Base-by-base conservation (phyloP, 2,888 invertebrate genomes). In the Torymus tubicola region DNA sequence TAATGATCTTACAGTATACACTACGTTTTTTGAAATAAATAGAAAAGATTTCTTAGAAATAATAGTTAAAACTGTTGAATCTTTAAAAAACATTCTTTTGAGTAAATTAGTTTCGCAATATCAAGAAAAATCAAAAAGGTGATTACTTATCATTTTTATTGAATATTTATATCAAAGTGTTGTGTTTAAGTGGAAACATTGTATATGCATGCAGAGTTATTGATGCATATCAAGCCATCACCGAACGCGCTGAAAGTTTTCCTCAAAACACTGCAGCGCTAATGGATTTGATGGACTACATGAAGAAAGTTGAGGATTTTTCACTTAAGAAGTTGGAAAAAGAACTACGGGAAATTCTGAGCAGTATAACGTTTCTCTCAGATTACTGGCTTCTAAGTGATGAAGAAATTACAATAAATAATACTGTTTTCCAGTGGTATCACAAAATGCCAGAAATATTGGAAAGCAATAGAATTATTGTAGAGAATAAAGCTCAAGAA, bases 21-120 rank as follows among this genome's bases (percentile, higher is more conserved):
- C 96, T 86, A 97, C 96, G 4, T 94, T 98, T 92, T 98, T 96
- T 89, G 95, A 96, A 88, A 95, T 98, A 90, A 95, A 96, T 89
- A 93, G 97, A 73, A 94, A 93, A 68, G 95, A 95, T 72, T 93
- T 98, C 64, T 95, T 98, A 68, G 92, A 92, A 42, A 92, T 94
- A 0, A 90, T 98, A 80, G 94, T 95, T 13, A 91, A 92, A 14
- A 93, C 95, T 65, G 95, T 96, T 0, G 93, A 94, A 50, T 92
- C 92, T 78, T 92, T 97, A 81, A 94, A 95, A 83, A 94, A 94
- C 74, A 93, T 93, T 74, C 89, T 98, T 71, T 91, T 98, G 14
- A 91, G 93, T 58, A 93, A 93, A 84, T 95, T 98, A 93, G 94
- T 95, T 2, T 92, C 93, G n/a, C 95, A 96, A 88, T 97, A 97